Evolutionary conservation across 2,888 invertebrate species (phyloP).

Genomic region (Augiades crinisus): DNA sequence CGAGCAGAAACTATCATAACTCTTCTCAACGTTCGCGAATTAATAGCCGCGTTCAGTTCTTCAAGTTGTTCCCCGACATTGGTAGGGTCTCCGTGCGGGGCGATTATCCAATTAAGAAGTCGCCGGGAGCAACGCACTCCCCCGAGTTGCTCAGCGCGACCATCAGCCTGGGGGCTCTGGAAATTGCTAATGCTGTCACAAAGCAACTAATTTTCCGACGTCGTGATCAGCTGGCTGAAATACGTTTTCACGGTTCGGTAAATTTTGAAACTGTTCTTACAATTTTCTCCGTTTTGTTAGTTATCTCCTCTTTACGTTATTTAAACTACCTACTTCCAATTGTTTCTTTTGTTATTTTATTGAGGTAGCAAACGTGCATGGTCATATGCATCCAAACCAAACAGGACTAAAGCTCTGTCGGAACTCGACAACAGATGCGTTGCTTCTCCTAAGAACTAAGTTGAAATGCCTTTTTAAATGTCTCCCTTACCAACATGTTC

Average conservation of each 20-base stretch:
- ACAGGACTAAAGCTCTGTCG: too few relatives aligned
- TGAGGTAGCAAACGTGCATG: too few relatives aligned
- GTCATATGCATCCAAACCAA: too few relatives aligned
- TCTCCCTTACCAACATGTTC: too few relatives aligned
- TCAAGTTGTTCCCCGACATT: slow-evolving; percentile 1
- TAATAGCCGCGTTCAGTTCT: background rate
- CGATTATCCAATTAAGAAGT: slow-evolving; percentile 46
- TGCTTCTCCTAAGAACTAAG: too few relatives aligned
- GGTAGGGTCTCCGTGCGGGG: slow-evolving; percentile 20
- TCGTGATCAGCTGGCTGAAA: background rate
- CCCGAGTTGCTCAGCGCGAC: slow-evolving; percentile 4
- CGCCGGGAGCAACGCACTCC: slow-evolving; percentile 36
- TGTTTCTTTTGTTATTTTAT: too few relatives aligned
- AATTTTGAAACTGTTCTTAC: background rate
- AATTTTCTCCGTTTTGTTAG: too few relatives aligned
- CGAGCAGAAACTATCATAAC: background rate
- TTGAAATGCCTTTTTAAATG: too few relatives aligned
- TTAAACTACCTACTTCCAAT: too few relatives aligned
- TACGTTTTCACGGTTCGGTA: background rate
- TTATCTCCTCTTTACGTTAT: too few relatives aligned
- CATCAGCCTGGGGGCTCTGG: background rate
- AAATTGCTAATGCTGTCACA: slow-evolving; percentile 8
- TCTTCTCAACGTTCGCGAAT: background rate
- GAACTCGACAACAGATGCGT: too few relatives aligned
- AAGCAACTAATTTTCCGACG: slow-evolving; percentile 11